These are phyloP conservation scores for Thermophis baileyi DNA, from an alignment of 2,113 vertebrate genomes.

Conservation along the genomic window DNA sequence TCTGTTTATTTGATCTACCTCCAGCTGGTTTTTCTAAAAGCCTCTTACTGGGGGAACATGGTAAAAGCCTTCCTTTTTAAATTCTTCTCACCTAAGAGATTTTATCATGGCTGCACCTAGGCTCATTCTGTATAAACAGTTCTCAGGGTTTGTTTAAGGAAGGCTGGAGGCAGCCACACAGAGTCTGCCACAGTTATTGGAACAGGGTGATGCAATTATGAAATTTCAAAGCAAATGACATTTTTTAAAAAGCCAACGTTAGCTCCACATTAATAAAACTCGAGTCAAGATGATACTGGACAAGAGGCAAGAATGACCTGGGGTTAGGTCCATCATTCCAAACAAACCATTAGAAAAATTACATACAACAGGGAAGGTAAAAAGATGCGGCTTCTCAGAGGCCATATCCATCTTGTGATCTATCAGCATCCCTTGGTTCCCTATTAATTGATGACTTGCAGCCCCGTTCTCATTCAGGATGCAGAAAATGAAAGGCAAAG, in stretches of 20 bases:
- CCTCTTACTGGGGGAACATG: constrained; percentile 28
- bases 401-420: neutral
- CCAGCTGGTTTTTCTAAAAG: constrained; percentile 49
- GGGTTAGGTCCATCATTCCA: neutral
- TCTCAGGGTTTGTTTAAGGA: constrained; percentile 37
- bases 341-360: neutral
- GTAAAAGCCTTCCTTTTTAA: constrained; percentile 26
- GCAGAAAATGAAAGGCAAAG: neutral
- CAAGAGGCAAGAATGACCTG: neutral
- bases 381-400: neutral
- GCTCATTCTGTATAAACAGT: constrained; percentile 33
- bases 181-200: neutral
- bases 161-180: neutral
- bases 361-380: neutral
- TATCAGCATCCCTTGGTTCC: neutral
- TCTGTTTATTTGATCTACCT: constrained; percentile 9
- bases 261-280: constrained; percentile 5
- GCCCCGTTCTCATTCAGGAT: neutral
- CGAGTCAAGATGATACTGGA: neutral
- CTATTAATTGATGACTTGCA: neutral
- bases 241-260: constrained; percentile 13
- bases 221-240: constrained; percentile 4
- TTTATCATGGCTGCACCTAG: constrained; percentile 42
- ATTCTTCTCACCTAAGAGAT: constrained; percentile 36
- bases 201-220: constrained; percentile 4